A percentile compares a stretch with the other conserved stretches of the same genome.
Evolutionary conservation across 64 coral and sea anemone species (phyloP).

Genomic region (Trachythela sp.): DNA sequence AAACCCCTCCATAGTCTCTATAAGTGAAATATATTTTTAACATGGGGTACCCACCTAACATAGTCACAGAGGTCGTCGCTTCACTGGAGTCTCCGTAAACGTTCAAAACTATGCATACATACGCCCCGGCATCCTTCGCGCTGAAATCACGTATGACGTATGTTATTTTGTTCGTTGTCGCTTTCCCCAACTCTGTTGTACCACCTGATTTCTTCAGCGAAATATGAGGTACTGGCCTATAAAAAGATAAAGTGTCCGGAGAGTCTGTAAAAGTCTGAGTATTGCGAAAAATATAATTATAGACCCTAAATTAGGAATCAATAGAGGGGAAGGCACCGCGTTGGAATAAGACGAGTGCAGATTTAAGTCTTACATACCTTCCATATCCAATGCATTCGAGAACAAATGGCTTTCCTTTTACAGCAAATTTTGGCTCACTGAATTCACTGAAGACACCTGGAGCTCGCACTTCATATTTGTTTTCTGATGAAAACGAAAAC

Average conservation of each 20-base stretch:
- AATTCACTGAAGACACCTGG: background rate
- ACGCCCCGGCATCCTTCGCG: background rate
- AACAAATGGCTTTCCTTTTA: background rate
- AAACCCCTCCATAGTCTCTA: too few relatives aligned
- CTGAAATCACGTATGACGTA: background rate
- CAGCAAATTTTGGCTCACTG: background rate
- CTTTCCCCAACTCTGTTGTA: background rate
- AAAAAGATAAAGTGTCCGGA: too few relatives aligned
- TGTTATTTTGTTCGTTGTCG: background rate
- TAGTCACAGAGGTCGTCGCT: background rate
- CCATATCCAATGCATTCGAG: constrained; percentile 1
- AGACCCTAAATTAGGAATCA: too few relatives aligned
- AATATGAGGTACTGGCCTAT: background rate
- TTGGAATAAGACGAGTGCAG: too few relatives aligned
- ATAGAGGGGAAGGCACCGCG: too few relatives aligned
- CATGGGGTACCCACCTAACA: background rate
- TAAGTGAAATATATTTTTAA: too few relatives aligned
- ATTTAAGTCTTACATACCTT: background rate
- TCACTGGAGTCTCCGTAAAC: background rate
- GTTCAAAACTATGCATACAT: background rate
- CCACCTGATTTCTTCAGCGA: background rate
- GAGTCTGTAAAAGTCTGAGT: background rate
- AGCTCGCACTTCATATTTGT: background rate
- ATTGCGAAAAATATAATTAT: background rate
- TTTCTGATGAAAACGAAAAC: background rate